Evolutionary conservation across 64 coral and sea anemone genomes (phyloP).

Genomic region (Porites lutea): DNA sequence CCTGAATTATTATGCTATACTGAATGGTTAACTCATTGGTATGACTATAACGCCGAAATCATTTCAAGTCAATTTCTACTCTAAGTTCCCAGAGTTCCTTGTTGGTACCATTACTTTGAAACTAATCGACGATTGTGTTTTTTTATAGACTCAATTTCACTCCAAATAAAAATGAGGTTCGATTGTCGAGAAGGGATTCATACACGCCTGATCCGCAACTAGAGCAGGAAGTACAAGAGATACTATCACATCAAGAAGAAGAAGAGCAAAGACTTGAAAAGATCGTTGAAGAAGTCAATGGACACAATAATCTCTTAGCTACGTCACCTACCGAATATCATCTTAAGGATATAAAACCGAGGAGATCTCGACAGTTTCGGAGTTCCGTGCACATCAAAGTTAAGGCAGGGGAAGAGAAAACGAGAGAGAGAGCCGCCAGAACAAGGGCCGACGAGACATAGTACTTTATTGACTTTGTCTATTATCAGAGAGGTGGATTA

Average conservation of each 20-base stretch:
- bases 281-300: constrained; percentile 37
- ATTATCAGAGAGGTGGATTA: too few relatives aligned
- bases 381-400: constrained; percentile 35
- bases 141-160: constrained; percentile 53
- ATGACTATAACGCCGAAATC: too few relatives aligned
- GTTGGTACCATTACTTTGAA: too few relatives aligned
- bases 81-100: too few relatives aligned
- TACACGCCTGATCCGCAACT: constrained; percentile 57
- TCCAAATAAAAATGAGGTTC: constrained; percentile 10
- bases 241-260: constrained; percentile 53
- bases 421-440: neutral
- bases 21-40: too few relatives aligned
- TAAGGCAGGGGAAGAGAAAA: neutral
- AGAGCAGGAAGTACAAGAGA: constrained; percentile 32
- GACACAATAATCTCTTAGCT: neutral
- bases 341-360: constrained; percentile 12
- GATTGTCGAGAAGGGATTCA: constrained; percentile 54
- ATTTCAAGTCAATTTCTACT: too few relatives aligned
- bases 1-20: too few relatives aligned
- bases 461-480: neutral
- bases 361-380: constrained; percentile 10
- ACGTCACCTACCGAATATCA: constrained; percentile 17
- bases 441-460: neutral
- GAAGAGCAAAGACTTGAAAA: constrained; percentile 48
- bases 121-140: neutral